Conservation (phyloP, 2,113 vertebrate genomes). For the Macrotis lagotis region DNA sequence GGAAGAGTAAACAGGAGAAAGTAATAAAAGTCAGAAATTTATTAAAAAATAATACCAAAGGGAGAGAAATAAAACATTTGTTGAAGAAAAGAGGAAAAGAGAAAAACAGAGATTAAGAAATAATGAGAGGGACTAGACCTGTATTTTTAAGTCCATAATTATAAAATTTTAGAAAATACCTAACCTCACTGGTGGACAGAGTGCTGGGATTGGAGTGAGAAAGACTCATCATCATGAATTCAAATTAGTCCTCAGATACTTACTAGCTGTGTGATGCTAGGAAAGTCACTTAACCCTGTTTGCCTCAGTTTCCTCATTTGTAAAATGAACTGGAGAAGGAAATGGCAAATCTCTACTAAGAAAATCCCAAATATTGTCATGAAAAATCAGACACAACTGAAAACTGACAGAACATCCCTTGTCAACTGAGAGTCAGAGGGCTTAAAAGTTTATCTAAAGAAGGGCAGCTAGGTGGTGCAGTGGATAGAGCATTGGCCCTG, state of each 20-base stretch:
- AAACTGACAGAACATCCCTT: too few relatives aligned
- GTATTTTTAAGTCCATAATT: background rate
- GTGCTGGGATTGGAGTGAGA: too few relatives aligned
- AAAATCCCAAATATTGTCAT: background rate
- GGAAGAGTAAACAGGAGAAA: slow-evolving; percentile 43
- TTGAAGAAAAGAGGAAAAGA: slow-evolving; percentile 17
- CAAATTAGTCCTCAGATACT: background rate
- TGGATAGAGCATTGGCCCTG: too few relatives aligned
- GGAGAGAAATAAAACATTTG: slow-evolving; percentile 58
- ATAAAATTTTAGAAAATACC: background rate
- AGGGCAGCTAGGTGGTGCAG: too few relatives aligned
- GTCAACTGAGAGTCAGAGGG: background rate
- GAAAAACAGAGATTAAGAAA: background rate
- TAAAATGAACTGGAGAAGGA: background rate
- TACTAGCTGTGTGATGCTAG: background rate
- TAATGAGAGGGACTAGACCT: background rate
- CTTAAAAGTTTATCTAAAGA: background rate
- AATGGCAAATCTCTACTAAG: background rate
- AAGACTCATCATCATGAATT: background rate
- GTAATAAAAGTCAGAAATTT: slow-evolving; percentile 25
- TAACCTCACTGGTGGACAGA: background rate
- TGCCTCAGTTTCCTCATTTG: background rate
- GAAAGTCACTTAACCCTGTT: background rate
- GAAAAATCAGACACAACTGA: background rate
- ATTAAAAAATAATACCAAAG: slow-evolving; percentile 55